Evolutionary conservation across 1,140 invertebrate genomes (phyloP).

Genomic region (Helicoverpa armigera): DNA sequence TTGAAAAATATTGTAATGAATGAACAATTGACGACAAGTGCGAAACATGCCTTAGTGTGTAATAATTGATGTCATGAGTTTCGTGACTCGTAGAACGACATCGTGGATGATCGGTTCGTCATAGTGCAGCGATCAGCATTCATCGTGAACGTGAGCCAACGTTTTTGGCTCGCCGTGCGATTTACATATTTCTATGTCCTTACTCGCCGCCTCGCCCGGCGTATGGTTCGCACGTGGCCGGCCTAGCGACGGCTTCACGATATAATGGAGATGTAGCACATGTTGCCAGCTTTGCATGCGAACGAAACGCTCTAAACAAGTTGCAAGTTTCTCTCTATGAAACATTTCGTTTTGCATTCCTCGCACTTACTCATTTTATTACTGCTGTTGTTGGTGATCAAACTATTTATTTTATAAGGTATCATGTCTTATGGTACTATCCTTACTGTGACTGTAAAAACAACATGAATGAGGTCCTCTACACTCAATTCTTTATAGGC

Average conservation of each 20-base stretch:
- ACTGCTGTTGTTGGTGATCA: conserved; percentile 28
- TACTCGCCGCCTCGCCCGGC: conserved; percentile 50
- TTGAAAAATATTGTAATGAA: background rate
- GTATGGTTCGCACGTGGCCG: conserved; percentile 65
- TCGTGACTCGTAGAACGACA: conserved; percentile 33
- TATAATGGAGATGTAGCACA: conserved; percentile 60
- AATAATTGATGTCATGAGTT: conserved; percentile 22
- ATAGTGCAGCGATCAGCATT: conserved; percentile 61
- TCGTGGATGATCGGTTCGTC: conserved; percentile 60
- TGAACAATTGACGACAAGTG: background rate
- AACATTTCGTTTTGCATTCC: conserved; percentile 35
- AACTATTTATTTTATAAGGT: background rate
- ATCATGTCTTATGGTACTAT: background rate
- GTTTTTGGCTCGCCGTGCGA: conserved; percentile 64
- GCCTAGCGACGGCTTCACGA: conserved; percentile 52
- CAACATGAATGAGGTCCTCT: too few species aligned
- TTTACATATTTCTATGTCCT: conserved; percentile 67
- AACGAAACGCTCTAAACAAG: conserved; percentile 44
- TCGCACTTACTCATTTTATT: conserved; percentile 13
- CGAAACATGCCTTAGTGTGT: conserved; percentile 10
- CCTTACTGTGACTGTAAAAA: background rate
- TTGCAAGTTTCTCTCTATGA: conserved; percentile 43
- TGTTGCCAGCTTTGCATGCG: conserved; percentile 57
- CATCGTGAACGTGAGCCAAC: conserved; percentile 55
- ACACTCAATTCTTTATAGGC: too few species aligned